A percentile compares a stretch with the other conserved stretches of the same genome.
Evolutionary conservation across 2,888 invertebrate species (phyloP).

Genomic region (Phrixothrix hirtus): DNA sequence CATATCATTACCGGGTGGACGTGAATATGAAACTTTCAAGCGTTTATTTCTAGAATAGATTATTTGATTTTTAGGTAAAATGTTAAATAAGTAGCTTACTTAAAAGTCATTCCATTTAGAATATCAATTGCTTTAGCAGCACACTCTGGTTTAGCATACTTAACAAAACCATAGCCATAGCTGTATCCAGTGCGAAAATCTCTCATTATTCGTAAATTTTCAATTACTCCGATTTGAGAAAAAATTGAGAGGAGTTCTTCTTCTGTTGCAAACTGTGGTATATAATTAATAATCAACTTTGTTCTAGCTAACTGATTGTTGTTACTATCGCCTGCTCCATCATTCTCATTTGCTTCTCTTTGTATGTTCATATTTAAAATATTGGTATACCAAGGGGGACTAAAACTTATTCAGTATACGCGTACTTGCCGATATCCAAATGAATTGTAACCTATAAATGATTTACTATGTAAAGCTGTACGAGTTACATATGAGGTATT

Average conservation of each 20-base stretch:
- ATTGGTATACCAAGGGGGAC: not conserved
- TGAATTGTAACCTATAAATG: no score
- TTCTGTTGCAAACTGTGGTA: constrained; percentile 92
- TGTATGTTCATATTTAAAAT: constrained; percentile 12
- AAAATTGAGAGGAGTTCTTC: constrained; percentile 89
- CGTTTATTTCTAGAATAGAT: constrained; percentile 75
- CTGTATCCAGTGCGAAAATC: constrained; percentile 90
- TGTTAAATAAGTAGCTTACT: no score
- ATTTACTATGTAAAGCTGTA: no score
- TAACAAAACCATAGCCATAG: constrained; percentile 95
- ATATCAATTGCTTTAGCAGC: constrained; percentile 84
- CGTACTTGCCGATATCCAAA: no score
- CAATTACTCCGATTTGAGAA: constrained; percentile 84
- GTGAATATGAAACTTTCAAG: constrained; percentile 90
- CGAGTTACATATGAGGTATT: no score
- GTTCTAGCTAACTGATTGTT: constrained; percentile 57
- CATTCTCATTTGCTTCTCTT: constrained; percentile 12
- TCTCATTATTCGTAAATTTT: constrained; percentile 89
- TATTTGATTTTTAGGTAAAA: no score
- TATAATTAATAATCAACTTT: constrained; percentile 93
- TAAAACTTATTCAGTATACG: no score
- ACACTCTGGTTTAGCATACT: constrained; percentile 83
- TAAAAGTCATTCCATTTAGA: constrained; percentile 70
- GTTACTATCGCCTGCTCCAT: constrained; percentile 47
- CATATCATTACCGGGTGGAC: constrained; percentile 88